Evolutionary conservation across 2,113 vertebrate species (phyloP), one percentile per base, ranked within the genome.

Genomic region (Cranoglanis bouderius): DNA sequence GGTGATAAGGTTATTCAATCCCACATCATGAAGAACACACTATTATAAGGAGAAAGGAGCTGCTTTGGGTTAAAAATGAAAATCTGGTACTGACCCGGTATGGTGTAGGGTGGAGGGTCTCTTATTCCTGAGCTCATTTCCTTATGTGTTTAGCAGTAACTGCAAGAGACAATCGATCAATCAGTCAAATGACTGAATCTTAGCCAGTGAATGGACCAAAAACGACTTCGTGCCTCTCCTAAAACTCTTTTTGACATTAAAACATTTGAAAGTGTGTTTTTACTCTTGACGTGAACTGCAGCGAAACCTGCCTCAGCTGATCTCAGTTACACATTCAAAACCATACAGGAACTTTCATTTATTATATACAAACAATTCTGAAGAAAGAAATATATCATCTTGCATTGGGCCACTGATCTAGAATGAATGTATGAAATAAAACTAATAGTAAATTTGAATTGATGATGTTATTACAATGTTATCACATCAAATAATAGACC

Each of bases 91-190:
- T 92, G 89, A 95, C 95, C 89, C 88, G 93, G 94, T 75, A 91
- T 38, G 32, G 89, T 4, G 82, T 95, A 95, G 2, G 94, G 93
- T 80, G 94, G 94, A 7, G 87, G 91, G 0, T 92, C 26, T 0
- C 6, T 88, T 1, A 3, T 63, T 87, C 57, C 82, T 46, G 77
- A 3, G 63, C 86, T 94, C 94, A 95, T 96, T 89, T 93, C 86
- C 89, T 93, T 63, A 38, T 90, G 87, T 38, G 65, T 53, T 74
- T 87, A 84, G 49, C 26, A 9, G 55, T n/a, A 75, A 59, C 75
- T 82, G 59, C 4, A 84, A 46, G 9, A 35, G 12, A 29, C 18
- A 90, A 13, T 57, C 51, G 57, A 19, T 81, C 29, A 81, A 32
- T 53, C 49, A 53, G 32, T 53, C 29, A 32, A 46, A 38, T 74